Evolutionary conservation across 1,140 invertebrate species (phyloP).

Genomic region (Wasmannia auropunctata): DNA sequence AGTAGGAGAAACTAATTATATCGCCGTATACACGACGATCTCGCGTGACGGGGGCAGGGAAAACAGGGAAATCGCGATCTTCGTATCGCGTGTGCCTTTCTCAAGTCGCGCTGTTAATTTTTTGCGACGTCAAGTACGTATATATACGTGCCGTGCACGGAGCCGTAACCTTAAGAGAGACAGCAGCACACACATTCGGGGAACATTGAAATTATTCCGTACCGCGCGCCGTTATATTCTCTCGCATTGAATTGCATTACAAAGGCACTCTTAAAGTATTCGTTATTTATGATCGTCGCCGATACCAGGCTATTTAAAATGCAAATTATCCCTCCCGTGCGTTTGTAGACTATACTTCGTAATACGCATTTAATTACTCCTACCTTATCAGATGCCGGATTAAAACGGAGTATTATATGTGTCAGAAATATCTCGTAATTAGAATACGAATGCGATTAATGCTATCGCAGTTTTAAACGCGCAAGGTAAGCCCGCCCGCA

Average conservation of each 20-base stretch:
- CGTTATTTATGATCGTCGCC: slow-evolving; percentile 63
- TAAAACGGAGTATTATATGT: slow-evolving; percentile 44
- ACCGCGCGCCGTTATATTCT: slow-evolving; percentile 24
- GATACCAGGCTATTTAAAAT: slow-evolving; percentile 69
- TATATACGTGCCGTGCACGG: slow-evolving; percentile 4
- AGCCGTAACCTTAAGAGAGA: slow-evolving; percentile 17
- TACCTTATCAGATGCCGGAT: slow-evolving; percentile 43
- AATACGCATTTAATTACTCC: slow-evolving; percentile 66
- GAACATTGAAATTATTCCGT: slow-evolving; percentile 15
- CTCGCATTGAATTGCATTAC: slow-evolving; percentile 26
- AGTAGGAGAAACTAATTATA: slow-evolving; percentile 44
- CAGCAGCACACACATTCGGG: neutral
- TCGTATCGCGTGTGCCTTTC: slow-evolving; percentile 35
- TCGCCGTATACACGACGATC: slow-evolving; percentile 19
- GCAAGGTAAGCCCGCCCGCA: too few species aligned
- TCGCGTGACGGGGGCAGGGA: slow-evolving; percentile 2
- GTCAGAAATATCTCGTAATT: slow-evolving; percentile 55
- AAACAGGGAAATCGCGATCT: slow-evolving; percentile 26
- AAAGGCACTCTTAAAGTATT: slow-evolving; percentile 18
- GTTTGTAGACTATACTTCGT: slow-evolving; percentile 10
- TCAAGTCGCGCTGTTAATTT: slow-evolving; percentile 12
- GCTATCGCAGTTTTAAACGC: slow-evolving; percentile 46
- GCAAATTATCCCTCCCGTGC: slow-evolving; percentile 51
- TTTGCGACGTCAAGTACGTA: neutral
- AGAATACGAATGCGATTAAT: slow-evolving; percentile 54